Evolutionary conservation across 2,888 invertebrate species (phyloP), one percentile per base, ranked within the genome.

Genomic region (Neoascia interrupta): DNA sequence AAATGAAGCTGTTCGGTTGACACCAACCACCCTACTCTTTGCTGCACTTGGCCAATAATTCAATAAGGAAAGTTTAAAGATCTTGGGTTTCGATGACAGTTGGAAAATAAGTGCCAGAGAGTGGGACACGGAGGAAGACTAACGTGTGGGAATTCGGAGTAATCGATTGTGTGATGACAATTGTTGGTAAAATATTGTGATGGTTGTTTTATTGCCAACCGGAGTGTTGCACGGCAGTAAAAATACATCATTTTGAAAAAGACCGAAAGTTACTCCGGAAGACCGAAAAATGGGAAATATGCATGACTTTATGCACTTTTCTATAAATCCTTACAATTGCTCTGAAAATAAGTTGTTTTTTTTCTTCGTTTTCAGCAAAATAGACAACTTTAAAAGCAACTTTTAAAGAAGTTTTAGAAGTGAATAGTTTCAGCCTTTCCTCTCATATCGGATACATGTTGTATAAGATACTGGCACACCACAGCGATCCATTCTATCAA

Each of bases 181-280:
- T 64, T 76, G 54, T 61, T 76, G 76, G 51, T 70, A 64, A 64
- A 76, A 60, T 70, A 70, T 70, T 66, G 76, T 70, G 70, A 70
- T 47, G 47, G 47, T 69, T 47, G 21, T 41, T 47, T 56, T 66
- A 47, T 47, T 54, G 68, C 19, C 39, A 54, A 53, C 43, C 41
- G 31, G 19, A 31, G 28, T 49, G 21, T 51, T 19, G 31, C 18
- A 18, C 39, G 36, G n/a, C 45, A 26, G n/a, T 10, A 60, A 11
- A 13, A 8, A 21, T 37, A 21, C 19, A 58, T 43, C 28, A 21
- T 11, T 54, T 23, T 16, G 8, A 28, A 54, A 8, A 37, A 16
- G 5, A 23, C 36, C n/a, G n/a, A n/a, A n/a, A n/a, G n/a, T n/a
- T n/a, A n/a, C n/a, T n/a, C n/a, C n/a, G n/a, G n/a, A n/a, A n/a